These are phyloP conservation scores for Ellobius talpinus DNA, from an alignment of 2,113 vertebrate species.

Conservation along the genomic window DNA sequence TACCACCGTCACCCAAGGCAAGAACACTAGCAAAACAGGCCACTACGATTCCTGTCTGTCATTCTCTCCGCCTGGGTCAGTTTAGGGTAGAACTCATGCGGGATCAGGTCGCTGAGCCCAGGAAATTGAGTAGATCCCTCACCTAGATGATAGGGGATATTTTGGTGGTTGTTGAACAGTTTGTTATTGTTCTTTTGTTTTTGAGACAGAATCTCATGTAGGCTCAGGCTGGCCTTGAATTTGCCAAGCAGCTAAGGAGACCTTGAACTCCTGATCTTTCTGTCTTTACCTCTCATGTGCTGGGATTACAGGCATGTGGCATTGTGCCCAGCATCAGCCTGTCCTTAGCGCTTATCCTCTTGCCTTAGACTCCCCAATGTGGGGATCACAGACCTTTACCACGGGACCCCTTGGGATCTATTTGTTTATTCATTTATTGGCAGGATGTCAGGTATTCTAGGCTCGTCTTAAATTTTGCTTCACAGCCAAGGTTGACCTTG, in stretches of 20 bases:
- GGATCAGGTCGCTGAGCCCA: fast-evolving
- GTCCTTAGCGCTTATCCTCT: background rate
- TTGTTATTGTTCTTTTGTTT: background rate
- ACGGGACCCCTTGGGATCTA: no score
- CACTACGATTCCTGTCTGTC: fast-evolving
- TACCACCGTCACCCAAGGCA: background rate
- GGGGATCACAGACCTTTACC: background rate
- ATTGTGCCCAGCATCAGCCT: background rate
- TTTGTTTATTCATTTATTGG: background rate
- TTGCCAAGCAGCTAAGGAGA: background rate
- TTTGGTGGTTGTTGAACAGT: background rate
- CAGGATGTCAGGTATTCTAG: background rate
- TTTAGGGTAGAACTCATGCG: fast-evolving
- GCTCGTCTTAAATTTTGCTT: background rate
- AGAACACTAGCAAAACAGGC: fast-evolving
- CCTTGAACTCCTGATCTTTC: background rate
- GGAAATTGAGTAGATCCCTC: background rate
- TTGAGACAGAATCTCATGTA: background rate
- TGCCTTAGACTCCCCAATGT: background rate
- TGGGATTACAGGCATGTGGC: background rate
- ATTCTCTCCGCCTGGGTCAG: fast-evolving
- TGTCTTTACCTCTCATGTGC: background rate
- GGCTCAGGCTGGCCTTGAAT: background rate
- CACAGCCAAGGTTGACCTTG: background rate
- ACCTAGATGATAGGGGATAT: background rate